A percentile compares a stretch with the other conserved stretches of the same genome.
These are phyloP conservation scores for Stegodyphus mimosarum DNA, from an alignment of 1,140 invertebrate species.

Conservation along the genomic window DNA sequence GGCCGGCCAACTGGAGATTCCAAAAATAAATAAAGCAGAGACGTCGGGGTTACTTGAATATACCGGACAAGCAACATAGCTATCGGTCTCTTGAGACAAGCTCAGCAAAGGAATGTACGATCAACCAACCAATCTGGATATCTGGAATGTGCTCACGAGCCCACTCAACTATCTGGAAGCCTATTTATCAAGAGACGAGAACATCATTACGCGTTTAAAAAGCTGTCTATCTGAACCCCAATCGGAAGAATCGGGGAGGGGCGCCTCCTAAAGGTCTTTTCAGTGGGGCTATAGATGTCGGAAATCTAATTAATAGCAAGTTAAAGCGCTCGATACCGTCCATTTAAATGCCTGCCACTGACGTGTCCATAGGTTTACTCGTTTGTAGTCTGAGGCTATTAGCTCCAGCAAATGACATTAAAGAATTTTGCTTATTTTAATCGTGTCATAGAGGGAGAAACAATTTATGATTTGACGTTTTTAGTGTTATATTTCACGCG, in stretches of 20 bases:
- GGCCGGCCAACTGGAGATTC: background rate
- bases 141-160: conserved; percentile 16
- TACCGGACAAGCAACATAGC: conserved; percentile 22
- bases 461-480: too few species aligned
- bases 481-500: too few species aligned
- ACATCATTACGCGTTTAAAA: conserved; percentile 18
- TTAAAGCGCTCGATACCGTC: too few species aligned
- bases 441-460: too few species aligned
- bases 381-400: too few species aligned
- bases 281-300: background rate
- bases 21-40: too few species aligned
- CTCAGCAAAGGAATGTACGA: conserved; percentile 18
- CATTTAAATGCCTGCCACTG: too few species aligned
- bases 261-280: background rate
- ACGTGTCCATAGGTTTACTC: too few species aligned
- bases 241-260: background rate
- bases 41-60: background rate
- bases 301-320: too few species aligned
- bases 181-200: conserved; percentile 29
- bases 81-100: background rate
- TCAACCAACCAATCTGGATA: conserved; percentile 24
- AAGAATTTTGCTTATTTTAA: too few species aligned
- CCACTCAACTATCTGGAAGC: conserved; percentile 17
- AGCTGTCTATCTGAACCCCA: conserved; percentile 19
- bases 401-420: too few species aligned